Evolutionary conservation across 2,113 vertebrate genomes (phyloP).

Genomic region (Lethenteron reissneri): DNA sequence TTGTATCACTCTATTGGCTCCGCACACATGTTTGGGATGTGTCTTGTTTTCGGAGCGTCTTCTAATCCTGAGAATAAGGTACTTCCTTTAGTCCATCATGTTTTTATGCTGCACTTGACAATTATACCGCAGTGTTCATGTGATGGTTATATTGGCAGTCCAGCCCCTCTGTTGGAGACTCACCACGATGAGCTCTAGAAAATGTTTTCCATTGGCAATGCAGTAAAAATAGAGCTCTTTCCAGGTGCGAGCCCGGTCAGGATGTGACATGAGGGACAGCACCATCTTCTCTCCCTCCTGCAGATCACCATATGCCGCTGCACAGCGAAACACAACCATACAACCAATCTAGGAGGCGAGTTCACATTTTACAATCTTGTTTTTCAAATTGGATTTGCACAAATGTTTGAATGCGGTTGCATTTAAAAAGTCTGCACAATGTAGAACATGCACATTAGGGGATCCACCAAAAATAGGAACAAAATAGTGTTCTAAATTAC

Average conservation of each 20-base stretch:
- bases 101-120: background rate
- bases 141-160: background rate
- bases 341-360: background rate
- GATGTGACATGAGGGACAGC: conserved; percentile 42
- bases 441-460: background rate
- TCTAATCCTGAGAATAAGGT: background rate
- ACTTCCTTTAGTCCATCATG: background rate
- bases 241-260: conserved; percentile 37
- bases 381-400: no score
- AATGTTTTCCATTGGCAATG: conserved; percentile 62
- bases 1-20: background rate
- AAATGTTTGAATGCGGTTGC: background rate
- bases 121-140: background rate
- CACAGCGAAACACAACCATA: background rate
- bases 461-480: no score
- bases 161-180: conserved; percentile 9
- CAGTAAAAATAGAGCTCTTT: conserved; percentile 68
- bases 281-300: conserved; percentile 31
- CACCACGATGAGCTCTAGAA: conserved; percentile 80
- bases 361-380: no score
- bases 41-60: background rate
- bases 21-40: background rate
- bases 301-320: conserved; percentile 17
- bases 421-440: background rate
- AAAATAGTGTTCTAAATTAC: no score